phyloP scores from a whole-genome alignment of 1,140 invertebrate genomes.

The Hydropsyche tenuis region DNA sequence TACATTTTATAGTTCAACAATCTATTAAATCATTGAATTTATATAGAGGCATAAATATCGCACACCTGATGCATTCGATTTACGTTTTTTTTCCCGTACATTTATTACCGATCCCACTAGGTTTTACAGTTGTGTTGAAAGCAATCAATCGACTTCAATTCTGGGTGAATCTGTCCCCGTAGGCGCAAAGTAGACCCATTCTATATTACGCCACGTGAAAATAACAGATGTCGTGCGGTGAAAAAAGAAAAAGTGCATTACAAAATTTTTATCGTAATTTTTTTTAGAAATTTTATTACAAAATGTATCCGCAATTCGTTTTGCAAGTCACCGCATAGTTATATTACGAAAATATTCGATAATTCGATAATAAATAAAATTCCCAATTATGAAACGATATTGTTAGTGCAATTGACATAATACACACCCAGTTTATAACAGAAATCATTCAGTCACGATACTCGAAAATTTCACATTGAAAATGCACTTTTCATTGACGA shows the following conservation, averaged over 20 bases:
- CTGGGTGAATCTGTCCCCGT: not conserved
- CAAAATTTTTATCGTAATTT: not conserved
- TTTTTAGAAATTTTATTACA: slow-evolving; percentile 37
- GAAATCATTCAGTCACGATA: not conserved
- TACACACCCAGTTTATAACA: too few relatives aligned
- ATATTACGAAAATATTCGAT: not conserved
- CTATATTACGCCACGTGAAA: slow-evolving; percentile 21
- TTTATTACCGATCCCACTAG: too few relatives aligned
- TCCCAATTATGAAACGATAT: not conserved
- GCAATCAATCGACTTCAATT: not conserved
- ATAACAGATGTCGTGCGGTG: too few relatives aligned
- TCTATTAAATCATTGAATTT: too few relatives aligned
- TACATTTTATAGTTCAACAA: too few relatives aligned
- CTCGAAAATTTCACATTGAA: not conserved
- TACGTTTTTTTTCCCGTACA: too few relatives aligned
- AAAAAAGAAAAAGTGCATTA: too few relatives aligned
- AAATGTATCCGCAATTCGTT: slow-evolving; percentile 32
- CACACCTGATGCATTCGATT: too few relatives aligned
- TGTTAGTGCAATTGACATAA: too few relatives aligned
- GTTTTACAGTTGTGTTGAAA: not conserved
- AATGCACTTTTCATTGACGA: too few relatives aligned
- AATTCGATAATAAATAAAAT: not conserved
- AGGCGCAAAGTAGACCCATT: not conserved
- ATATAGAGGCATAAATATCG: too few relatives aligned
- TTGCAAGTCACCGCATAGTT: not conserved